A percentile compares a stretch with the other conserved stretches of the same genome.
phyloP scores from a whole-genome alignment of 92 coral and sea anemone species.

The Zoanthus sociatus region DNA sequence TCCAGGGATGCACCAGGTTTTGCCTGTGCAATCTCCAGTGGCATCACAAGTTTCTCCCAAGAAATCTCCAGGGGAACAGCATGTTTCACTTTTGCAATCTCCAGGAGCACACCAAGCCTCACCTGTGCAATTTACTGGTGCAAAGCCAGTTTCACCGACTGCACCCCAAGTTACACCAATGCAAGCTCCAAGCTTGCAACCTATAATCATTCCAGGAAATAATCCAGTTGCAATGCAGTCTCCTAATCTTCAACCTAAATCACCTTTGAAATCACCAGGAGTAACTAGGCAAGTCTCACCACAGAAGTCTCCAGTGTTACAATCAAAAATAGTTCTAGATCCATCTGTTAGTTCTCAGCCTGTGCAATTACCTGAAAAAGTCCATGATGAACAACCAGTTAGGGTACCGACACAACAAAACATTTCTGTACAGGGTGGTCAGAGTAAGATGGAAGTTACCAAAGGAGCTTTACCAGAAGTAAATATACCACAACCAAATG shows the following conservation, averaged over 20 bases:
- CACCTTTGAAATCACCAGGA: constrained; percentile 6
- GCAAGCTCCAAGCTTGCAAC: background rate
- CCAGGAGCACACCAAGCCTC: background rate
- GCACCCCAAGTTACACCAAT: background rate
- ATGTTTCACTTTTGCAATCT: background rate
- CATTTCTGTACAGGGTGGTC: no score
- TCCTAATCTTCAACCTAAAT: background rate
- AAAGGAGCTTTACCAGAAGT: background rate
- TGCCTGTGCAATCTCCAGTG: background rate
- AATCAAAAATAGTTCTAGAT: background rate
- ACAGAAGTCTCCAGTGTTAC: background rate
- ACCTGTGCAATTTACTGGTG: background rate
- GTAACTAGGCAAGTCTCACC: constrained; percentile 6
- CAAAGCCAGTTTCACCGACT: no score
- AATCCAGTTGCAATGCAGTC: background rate
- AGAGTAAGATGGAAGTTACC: background rate
- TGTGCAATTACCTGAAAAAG: background rate
- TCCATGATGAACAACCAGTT: background rate
- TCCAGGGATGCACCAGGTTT: no score
- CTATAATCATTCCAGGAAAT: background rate
- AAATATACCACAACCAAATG: background rate
- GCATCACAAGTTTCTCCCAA: background rate
- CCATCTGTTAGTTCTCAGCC: constrained; percentile 1
- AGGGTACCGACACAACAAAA: background rate
- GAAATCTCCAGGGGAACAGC: background rate